A percentile compares a stretch with the other conserved stretches of the same genome.
These are phyloP conservation scores for Ladona fulva DNA, from an alignment of 1,140 invertebrate genomes.

Conservation along the genomic window DNA sequence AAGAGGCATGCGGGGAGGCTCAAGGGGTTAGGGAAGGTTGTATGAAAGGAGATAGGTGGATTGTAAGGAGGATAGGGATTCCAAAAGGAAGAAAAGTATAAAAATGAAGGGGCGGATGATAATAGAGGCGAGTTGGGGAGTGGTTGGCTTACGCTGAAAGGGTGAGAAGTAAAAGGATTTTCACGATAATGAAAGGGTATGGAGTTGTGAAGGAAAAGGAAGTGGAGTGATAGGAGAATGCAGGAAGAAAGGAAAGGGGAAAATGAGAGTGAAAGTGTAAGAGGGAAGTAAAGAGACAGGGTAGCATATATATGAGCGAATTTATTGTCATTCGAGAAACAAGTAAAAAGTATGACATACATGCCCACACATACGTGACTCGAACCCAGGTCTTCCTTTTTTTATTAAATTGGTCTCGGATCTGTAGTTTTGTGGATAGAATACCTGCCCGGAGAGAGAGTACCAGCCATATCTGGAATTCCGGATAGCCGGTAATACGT, in stretches of 20 bases:
- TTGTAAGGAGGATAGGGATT: constrained; percentile 7
- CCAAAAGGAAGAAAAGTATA: not conserved
- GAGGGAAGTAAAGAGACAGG: too few species aligned
- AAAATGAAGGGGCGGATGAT: not conserved
- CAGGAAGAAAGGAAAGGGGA: constrained; percentile 14
- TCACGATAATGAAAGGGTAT: not conserved
- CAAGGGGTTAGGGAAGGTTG: not conserved
- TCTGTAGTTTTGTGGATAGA: too few species aligned
- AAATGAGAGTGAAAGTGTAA: constrained; percentile 27
- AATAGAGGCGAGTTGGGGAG: not conserved
- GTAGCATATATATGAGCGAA: too few species aligned
- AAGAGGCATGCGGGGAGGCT: not conserved
- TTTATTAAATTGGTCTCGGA: too few species aligned
- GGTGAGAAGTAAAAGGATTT: not conserved
- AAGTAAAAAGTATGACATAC: too few species aligned
- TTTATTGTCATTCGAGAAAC: too few species aligned
- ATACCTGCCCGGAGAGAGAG: too few species aligned
- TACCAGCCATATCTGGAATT: too few species aligned
- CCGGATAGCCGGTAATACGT: too few species aligned
- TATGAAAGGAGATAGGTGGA: not conserved
- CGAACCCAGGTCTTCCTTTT: too few species aligned
- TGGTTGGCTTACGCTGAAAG: constrained; percentile 5
- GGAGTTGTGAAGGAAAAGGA: constrained; percentile 16
- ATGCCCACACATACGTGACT: too few species aligned
- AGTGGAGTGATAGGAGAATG: constrained; percentile 9